Base-by-base conservation (phyloP, 2,888 invertebrate genomes). In the Cephalotes varians region DNA sequence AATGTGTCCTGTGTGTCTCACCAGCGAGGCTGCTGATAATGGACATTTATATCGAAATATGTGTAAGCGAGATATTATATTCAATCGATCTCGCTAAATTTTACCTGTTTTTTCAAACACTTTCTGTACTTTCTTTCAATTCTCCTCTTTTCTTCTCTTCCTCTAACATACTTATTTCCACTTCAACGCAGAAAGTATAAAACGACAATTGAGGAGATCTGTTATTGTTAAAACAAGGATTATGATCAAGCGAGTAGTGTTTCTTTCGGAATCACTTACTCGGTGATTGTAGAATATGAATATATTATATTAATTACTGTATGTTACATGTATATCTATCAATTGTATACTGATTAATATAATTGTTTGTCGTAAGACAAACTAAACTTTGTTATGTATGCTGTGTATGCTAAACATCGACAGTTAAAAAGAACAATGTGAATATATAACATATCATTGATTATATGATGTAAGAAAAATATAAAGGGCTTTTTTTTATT, bases 351-450 rank as follows among this genome's bases (percentile, higher is more conserved):
- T n/a, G n/a, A n/a, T n/a, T n/a, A n/a, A n/a, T n/a, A n/a, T n/a
- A n/a, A n/a, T n/a, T n/a, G n/a, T 77, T 77, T 77, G 58, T 71
- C 40, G 25, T 9, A 21, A 71, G 25, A 34, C 18, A 47, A 44
- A 71, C 1, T 31, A 21, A 71, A 56, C 31, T 56, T 44, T 44
- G 15, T 69, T 58, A 31, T 21, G 12, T 54, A 54, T 44, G 18
- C 10, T 54, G 51, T 64, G 25, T 67, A 71, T 2, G 40, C n/a
- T n/a, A n/a, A 77, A 71, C 44, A 51, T 58, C 18, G 47, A 21
- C 31, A 40, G 7, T 5, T 34, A 4, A 79, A 12, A 67, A 64
- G 21, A 58, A 49, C 12, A 44, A 62, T 65, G n/a, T 64, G 51
- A 47, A 72, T 25, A 37, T 80, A 25, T 54, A 69, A 67, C 37